Evolutionary conservation across 2,113 vertebrate genomes (phyloP).

Genomic region (Dendropsophus ebraccatus): DNA sequence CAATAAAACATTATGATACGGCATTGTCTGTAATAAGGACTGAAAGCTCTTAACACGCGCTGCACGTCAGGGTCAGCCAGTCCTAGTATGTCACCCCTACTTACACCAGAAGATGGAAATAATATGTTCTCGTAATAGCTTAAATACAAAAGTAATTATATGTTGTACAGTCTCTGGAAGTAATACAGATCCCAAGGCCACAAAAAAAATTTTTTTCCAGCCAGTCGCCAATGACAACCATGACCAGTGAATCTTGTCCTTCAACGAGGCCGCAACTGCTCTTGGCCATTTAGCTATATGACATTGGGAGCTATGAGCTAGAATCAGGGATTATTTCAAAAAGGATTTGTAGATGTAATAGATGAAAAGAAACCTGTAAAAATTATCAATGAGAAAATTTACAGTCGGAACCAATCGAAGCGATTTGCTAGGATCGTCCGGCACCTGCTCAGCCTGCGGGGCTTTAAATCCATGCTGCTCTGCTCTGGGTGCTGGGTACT

Average conservation of each 20-base stretch:
- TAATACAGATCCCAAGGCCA: not conserved
- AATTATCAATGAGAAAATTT: no score
- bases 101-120: not conserved
- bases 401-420: no score
- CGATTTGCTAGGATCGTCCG: no score
- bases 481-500: no score
- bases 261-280: not conserved
- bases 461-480: no score
- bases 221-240: not conserved
- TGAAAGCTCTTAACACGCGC: not conserved
- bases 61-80: not conserved
- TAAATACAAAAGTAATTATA: slow-evolving; percentile 27
- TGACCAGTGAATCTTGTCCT: not conserved
- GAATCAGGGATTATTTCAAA: not conserved
- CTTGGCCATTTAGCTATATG: not conserved
- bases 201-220: not conserved
- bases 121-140: not conserved
- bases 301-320: not conserved
- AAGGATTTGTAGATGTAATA: not conserved
- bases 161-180: not conserved
- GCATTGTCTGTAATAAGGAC: not conserved
- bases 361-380: not conserved
- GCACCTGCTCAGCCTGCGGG: no score
- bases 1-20: not conserved
- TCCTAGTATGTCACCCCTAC: slow-evolving; percentile 5